Evolutionary conservation across 2,888 invertebrate species (phyloP).

Genomic region (Heliconius hortense): DNA sequence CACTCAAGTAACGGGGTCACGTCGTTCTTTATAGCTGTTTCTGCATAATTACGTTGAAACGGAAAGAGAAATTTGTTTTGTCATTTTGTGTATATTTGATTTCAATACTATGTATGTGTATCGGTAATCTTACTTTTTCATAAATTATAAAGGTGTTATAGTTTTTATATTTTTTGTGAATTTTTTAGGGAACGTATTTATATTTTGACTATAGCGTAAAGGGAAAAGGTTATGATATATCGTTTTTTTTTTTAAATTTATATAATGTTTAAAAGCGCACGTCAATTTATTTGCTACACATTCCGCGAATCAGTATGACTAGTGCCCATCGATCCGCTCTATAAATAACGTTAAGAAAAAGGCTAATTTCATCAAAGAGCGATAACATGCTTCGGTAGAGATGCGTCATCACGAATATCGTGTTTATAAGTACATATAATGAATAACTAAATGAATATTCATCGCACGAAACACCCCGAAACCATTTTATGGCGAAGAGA

Average conservation of each 20-base stretch:
- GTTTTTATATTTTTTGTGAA: slow-evolving; percentile 13
- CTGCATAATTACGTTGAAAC: slow-evolving; percentile 54
- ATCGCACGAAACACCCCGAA: slow-evolving; percentile 63
- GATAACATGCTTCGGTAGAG: slow-evolving; percentile 53
- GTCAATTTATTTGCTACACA: slow-evolving; percentile 30
- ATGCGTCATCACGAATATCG: slow-evolving; percentile 67
- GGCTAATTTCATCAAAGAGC: slow-evolving; percentile 53
- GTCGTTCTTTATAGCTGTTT: slow-evolving; percentile 66
- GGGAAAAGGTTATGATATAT: background rate
- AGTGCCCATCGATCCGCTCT: slow-evolving; percentile 52
- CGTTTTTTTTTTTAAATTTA: slow-evolving; percentile 2
- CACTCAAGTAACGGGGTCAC: slow-evolving; percentile 76
- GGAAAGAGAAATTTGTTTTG: slow-evolving; percentile 50
- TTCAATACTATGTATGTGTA: background rate
- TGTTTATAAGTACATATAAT: slow-evolving; percentile 51
- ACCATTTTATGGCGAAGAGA: slow-evolving; percentile 66
- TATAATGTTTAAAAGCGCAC: slow-evolving; percentile 31
- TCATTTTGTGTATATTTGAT: slow-evolving; percentile 4
- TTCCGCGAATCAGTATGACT: slow-evolving; percentile 48
- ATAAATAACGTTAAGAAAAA: slow-evolving; percentile 58
- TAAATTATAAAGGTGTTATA: background rate
- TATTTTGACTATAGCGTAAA: background rate
- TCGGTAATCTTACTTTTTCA: background rate
- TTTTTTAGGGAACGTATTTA: background rate
- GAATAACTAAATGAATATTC: slow-evolving; percentile 71